phyloP scores from a whole-genome alignment of 2,797 vertebrate genomes.

The Galagoides demidoff region DNA sequence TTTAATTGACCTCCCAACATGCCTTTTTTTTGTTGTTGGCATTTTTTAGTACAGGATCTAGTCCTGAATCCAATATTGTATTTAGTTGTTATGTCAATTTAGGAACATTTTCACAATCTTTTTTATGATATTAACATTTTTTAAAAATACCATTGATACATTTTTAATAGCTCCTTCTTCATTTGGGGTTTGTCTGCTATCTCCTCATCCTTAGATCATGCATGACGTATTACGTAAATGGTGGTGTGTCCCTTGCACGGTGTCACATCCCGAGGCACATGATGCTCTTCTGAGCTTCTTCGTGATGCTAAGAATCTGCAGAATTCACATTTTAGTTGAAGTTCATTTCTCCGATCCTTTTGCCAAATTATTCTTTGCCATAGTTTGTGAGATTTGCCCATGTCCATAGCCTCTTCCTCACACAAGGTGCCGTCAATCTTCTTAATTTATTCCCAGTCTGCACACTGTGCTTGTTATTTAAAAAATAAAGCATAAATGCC shows the following conservation, averaged over 20 bases:
- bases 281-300: neutral
- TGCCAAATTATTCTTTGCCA: neutral
- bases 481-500: neutral
- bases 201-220: neutral
- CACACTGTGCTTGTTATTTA: neutral
- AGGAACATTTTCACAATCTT: neutral
- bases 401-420: neutral
- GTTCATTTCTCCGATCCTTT: conserved; percentile 8
- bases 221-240: neutral
- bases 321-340: neutral
- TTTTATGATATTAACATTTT: neutral
- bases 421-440: neutral
- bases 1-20: neutral
- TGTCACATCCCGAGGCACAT: neutral
- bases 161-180: neutral
- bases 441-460: neutral
- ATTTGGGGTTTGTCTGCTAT: neutral
- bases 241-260: neutral
- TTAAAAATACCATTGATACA: neutral
- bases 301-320: neutral
- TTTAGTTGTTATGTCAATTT: neutral
- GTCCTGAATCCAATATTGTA: neutral
- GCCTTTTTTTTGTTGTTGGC: neutral
- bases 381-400: neutral
- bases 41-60: neutral